Conservation (phyloP, 2,888 invertebrate genomes). For the Athetis lepigone region DNA sequence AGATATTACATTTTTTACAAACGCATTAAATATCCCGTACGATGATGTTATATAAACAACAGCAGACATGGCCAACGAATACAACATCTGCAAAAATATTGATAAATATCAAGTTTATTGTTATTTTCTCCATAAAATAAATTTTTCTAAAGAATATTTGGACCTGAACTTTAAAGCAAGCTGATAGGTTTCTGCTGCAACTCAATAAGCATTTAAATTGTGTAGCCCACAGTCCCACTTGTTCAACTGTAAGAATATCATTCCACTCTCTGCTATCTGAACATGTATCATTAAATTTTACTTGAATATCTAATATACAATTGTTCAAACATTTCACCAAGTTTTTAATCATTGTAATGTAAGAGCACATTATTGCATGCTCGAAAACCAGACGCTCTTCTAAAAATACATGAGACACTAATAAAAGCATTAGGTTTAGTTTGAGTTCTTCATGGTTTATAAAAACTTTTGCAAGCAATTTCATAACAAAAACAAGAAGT, state of each 20-base stretch:
- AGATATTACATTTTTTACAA: slow-evolving; percentile 16
- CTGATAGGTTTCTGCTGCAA: slow-evolving; percentile 20
- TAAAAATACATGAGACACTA: not conserved
- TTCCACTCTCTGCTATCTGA: not conserved
- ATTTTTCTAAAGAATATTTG: not conserved
- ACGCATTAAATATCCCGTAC: slow-evolving; percentile 4
- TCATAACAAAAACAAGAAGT: not conserved
- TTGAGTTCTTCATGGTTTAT: not conserved
- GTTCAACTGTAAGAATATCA: not conserved
- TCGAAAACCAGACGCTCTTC: slow-evolving; percentile 23
- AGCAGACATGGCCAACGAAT: slow-evolving; percentile 10
- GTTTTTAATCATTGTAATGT: slow-evolving; percentile 13
- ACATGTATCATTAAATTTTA: not conserved
- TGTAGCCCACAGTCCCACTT: slow-evolving; percentile 9
- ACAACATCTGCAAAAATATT: slow-evolving; percentile 33
- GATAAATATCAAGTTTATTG: not conserved
- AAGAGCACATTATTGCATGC: slow-evolving; percentile 11
- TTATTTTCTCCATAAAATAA: not conserved
- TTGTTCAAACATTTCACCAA: slow-evolving; percentile 19
- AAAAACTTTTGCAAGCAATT: not conserved
- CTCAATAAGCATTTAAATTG: slow-evolving; percentile 21
- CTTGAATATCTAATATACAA: slow-evolving; percentile 4
- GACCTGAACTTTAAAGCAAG: slow-evolving; percentile 26
- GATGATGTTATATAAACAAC: not conserved
- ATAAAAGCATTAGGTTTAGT: not conserved